Conservation (phyloP, 2,797 vertebrate genomes). For the Enteromius unitaeniatus region DNA sequence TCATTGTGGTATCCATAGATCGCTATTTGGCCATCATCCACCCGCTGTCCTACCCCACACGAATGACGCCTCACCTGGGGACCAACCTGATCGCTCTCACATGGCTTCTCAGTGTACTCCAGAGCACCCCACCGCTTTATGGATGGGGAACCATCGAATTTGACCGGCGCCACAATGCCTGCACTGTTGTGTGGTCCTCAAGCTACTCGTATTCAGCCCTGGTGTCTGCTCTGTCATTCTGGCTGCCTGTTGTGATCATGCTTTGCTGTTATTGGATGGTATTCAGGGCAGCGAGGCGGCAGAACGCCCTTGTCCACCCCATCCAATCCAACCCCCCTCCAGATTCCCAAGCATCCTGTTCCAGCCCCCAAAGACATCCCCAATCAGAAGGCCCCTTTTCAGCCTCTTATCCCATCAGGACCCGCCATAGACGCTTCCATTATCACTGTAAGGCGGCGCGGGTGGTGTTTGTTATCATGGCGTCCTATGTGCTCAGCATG, state of each 20-base stretch:
- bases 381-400: slow-evolving; percentile 67
- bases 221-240: slow-evolving; percentile 84
- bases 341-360: slow-evolving; percentile 67
- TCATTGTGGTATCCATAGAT: slow-evolving; percentile 88
- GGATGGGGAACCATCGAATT: slow-evolving; percentile 88
- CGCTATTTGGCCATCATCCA: slow-evolving; percentile 91
- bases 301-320: slow-evolving; percentile 88
- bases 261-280: slow-evolving; percentile 90
- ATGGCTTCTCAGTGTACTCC: slow-evolving; percentile 85
- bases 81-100: slow-evolving; percentile 85
- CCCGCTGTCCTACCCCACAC: slow-evolving; percentile 87
- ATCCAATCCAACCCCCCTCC: slow-evolving; percentile 75
- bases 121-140: slow-evolving; percentile 88
- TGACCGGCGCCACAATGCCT: slow-evolving; percentile 81
- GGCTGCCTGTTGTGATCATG: slow-evolving; percentile 86
- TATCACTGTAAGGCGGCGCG: slow-evolving; percentile 90
- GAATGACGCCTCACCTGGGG: slow-evolving; percentile 86
- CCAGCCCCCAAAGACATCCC: slow-evolving; percentile 67
- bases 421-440: slow-evolving; percentile 81
- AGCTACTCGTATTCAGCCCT: slow-evolving; percentile 84
- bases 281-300: slow-evolving; percentile 85
- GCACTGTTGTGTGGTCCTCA: slow-evolving; percentile 86
- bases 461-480: slow-evolving; percentile 89
- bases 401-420: slow-evolving; percentile 72
- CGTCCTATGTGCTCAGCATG: slow-evolving; percentile 88